Percentiles rank a stretch among this genome's conserved stretches.
Conservation (phyloP, 2,113 vertebrate species). For the Ophthalmolycus amberensis region DNA sequence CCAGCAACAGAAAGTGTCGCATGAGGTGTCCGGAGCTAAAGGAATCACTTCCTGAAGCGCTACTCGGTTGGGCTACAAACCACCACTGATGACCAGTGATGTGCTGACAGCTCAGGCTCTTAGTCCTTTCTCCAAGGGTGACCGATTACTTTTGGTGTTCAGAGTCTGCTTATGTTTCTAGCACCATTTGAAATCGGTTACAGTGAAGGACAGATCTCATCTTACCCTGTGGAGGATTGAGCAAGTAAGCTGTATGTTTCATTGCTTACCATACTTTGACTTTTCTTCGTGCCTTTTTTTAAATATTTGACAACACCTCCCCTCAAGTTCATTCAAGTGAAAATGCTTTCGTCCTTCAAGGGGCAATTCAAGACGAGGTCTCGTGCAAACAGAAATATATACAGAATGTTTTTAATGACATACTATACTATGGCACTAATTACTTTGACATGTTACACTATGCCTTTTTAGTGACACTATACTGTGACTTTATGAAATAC, state of each 20-base stretch:
- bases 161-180: constrained; percentile 96
- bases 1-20: not conserved
- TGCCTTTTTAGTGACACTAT: no score
- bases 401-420: no score
- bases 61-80: not conserved
- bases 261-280: no score
- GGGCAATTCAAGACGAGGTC: no score
- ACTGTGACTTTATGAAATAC: no score
- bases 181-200: constrained; percentile 99
- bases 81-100: not conserved
- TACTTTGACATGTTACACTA: no score
- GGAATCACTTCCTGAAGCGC: constrained; percentile 3
- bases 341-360: no score
- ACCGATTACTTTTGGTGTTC: constrained; percentile 99
- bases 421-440: no score
- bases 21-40: not conserved
- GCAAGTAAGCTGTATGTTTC: not conserved
- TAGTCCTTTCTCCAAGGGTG: constrained; percentile 96
- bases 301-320: no score
- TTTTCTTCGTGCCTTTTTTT: no score
- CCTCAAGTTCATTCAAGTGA: no score
- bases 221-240: constrained; percentile 56
- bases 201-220: constrained; percentile 95
- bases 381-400: no score
- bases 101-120: constrained; percentile 23